Conservation (phyloP, 2,888 invertebrate species). For the Epinotia brunnichana region DNA sequence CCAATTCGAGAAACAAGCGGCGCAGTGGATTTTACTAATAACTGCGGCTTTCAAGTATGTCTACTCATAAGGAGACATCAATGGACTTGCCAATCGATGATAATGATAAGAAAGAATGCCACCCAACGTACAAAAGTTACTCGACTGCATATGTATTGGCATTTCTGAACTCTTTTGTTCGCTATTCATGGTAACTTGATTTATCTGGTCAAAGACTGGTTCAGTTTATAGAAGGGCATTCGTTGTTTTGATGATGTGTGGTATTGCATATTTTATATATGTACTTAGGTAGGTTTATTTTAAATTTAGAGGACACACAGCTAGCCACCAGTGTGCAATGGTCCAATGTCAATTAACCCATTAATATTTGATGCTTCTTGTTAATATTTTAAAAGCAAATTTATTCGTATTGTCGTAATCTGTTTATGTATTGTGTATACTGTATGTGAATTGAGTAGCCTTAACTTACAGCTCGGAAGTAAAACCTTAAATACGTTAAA, state of each 20-base stretch:
- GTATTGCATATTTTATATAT: no score
- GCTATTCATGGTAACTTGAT: constrained; percentile 13
- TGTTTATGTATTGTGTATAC: background rate
- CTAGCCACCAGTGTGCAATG: no score
- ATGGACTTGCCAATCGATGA: constrained; percentile 24
- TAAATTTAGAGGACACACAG: no score
- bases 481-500: constrained; percentile 31
- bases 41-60: background rate
- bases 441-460: background rate
- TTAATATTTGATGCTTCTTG: background rate
- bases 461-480: background rate
- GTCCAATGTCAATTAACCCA: background rate
- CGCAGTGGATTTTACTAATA: constrained; percentile 12
- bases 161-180: constrained; percentile 13
- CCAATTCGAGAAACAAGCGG: constrained; percentile 25
- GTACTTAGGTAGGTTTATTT: no score
- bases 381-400: background rate
- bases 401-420: background rate
- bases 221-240: background rate
- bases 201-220: constrained; percentile 4
- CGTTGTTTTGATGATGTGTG: background rate
- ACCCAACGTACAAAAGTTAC: background rate
- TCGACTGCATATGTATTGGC: background rate
- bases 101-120: constrained; percentile 4
- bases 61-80: constrained; percentile 25